Percentiles rank a stretch among this genome's conserved stretches.
These are phyloP conservation scores for Hemiprocne comata DNA, from an alignment of 2,113 vertebrate genomes.

Conservation along the genomic window DNA sequence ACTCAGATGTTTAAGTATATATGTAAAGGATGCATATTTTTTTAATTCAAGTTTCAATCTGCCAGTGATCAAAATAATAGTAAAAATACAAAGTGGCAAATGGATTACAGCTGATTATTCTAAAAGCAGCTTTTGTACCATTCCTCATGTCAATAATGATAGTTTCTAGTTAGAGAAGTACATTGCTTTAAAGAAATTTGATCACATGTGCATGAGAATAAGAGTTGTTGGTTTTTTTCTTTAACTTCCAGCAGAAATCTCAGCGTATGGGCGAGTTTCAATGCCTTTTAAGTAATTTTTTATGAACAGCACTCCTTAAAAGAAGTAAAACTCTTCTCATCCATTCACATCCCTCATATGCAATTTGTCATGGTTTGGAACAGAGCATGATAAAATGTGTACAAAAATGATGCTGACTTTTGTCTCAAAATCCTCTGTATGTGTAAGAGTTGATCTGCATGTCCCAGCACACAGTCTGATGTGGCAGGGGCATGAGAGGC, in stretches of 20 bases:
- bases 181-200: background rate
- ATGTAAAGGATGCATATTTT: background rate
- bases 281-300: background rate
- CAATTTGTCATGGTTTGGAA: background rate
- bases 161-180: background rate
- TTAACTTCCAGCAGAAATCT: no score
- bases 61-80: background rate
- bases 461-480: background rate
- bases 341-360: accelerated
- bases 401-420: background rate
- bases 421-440: background rate
- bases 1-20: background rate
- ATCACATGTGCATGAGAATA: background rate
- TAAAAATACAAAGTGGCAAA: background rate
- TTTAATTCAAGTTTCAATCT: background rate
- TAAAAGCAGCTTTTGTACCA: background rate
- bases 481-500: background rate
- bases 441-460: background rate
- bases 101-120: background rate
- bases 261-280: background rate
- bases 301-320: background rate
- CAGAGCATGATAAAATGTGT: background rate
- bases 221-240: background rate
- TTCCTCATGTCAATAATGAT: background rate
- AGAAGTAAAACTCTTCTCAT: background rate